Percentiles rank a stretch among this genome's conserved stretches.
phyloP scores from a whole-genome alignment of 1,140 invertebrate genomes.

The Ptiloglossa arizonensis region DNA sequence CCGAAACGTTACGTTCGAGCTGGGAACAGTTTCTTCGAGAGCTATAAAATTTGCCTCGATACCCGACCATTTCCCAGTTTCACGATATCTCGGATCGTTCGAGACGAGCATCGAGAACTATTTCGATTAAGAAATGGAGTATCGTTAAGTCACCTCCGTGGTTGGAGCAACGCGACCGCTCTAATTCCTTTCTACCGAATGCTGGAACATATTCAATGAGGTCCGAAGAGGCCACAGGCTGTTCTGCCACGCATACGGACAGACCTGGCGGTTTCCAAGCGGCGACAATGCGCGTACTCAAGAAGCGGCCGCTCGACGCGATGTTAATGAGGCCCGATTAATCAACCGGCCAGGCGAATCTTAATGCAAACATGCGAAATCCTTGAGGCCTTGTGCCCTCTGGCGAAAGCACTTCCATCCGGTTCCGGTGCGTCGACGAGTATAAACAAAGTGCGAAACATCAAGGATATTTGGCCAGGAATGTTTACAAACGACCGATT shows the following conservation, averaged over 20 bases:
- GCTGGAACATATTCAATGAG: slow-evolving; percentile 11
- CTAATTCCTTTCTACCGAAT: slow-evolving; percentile 3
- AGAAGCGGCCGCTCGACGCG: slow-evolving; percentile 37
- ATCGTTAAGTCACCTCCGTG: neutral
- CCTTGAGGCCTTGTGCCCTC: slow-evolving; percentile 10
- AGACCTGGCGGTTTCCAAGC: slow-evolving; percentile 25
- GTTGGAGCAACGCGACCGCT: neutral
- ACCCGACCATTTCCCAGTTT: too few relatives aligned
- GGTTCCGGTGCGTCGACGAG: neutral
- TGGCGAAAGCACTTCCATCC: slow-evolving; percentile 24
- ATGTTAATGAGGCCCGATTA: slow-evolving; percentile 71
- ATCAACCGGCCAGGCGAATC: slow-evolving; percentile 64
- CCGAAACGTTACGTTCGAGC: too few relatives aligned
- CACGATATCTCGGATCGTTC: too few relatives aligned
- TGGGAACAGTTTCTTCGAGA: too few relatives aligned
- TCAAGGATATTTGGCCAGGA: neutral
- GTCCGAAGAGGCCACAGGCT: slow-evolving; percentile 2
- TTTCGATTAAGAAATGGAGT: neutral
- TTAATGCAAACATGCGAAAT: slow-evolving; percentile 60
- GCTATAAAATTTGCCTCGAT: too few relatives aligned
- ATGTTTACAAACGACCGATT: neutral
- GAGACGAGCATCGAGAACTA: neutral
- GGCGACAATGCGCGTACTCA: slow-evolving; percentile 41
- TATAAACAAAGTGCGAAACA: neutral
- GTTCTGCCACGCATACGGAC: slow-evolving; percentile 12